Evolutionary conservation across 1,140 invertebrate genomes (phyloP).

Genomic region (Drosophila busckii): DNA sequence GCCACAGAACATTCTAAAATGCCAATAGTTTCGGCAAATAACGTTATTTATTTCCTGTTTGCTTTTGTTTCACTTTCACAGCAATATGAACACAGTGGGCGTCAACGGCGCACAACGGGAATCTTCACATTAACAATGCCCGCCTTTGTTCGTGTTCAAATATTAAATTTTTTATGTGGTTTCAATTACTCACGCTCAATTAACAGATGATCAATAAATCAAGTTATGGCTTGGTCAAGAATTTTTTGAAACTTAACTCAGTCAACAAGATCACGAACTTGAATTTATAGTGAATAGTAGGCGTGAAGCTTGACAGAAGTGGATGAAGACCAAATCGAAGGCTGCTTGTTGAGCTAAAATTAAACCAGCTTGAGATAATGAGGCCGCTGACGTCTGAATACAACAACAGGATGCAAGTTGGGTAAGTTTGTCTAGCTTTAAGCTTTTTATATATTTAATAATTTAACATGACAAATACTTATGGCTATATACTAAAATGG

Average conservation of each 20-base stretch:
- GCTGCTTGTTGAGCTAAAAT: no score
- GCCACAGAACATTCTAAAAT: no score
- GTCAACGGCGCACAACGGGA: slow-evolving; percentile 1
- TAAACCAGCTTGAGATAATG: no score
- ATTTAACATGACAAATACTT: slow-evolving; percentile 40
- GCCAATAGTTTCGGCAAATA: slow-evolving; percentile 10
- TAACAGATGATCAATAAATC: slow-evolving; percentile 59
- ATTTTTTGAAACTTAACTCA: slow-evolving; percentile 36
- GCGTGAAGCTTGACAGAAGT: no score
- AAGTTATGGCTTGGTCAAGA: slow-evolving; percentile 46
- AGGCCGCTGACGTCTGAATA: slow-evolving; percentile 10
- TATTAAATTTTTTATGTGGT: slow-evolving; percentile 26
- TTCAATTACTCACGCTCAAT: slow-evolving; percentile 60
- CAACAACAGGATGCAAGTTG: slow-evolving; percentile 33
- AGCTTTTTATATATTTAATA: slow-evolving; percentile 36
- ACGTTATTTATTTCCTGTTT: slow-evolving; percentile 22
- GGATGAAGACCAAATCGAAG: no score
- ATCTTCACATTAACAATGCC: slow-evolving; percentile 38
- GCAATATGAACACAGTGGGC: background rate
- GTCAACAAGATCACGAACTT: slow-evolving; percentile 1
- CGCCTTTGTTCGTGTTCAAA: slow-evolving; percentile 25
- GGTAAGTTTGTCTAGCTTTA: slow-evolving; percentile 20
- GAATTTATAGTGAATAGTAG: no score
- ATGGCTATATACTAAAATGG: slow-evolving; percentile 18
- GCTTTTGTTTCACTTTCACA: slow-evolving; percentile 17